phyloP scores from a whole-genome alignment of 2,888 invertebrate genomes.

The Drosophila kanekoi region DNA sequence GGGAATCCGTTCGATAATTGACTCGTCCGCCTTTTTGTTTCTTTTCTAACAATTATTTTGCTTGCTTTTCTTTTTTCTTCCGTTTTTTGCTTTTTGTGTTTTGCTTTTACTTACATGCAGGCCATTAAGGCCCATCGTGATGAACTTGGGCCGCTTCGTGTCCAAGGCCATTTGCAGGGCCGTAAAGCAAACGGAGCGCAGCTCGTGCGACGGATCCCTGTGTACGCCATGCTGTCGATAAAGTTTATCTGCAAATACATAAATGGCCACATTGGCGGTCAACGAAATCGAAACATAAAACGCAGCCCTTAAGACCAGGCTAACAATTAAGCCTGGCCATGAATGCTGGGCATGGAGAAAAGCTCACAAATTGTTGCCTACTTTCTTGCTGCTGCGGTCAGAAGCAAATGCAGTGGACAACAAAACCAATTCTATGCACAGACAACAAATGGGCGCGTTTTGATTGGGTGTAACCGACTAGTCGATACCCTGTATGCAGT shows the following conservation, averaged over 20 bases:
- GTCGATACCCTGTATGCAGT: background rate
- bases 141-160: conserved; percentile 93
- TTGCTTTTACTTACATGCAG: conserved; percentile 90
- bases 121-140: conserved; percentile 93
- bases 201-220: conserved; percentile 92
- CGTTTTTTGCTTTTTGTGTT: conserved; percentile 1
- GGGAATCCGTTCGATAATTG: conserved; percentile 49
- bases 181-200: conserved; percentile 93
- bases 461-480: background rate
- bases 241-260: conserved; percentile 88
- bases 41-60: background rate
- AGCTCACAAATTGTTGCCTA: conserved; percentile 43
- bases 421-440: background rate
- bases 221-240: conserved; percentile 92
- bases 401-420: conserved; percentile 6
- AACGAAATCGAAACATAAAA: conserved; percentile 13
- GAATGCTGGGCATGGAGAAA: background rate
- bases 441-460: background rate
- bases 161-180: conserved; percentile 95
- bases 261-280: conserved; percentile 6
- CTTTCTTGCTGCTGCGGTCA: conserved; percentile 37
- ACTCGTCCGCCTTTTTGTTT: conserved; percentile 22
- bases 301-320: background rate
- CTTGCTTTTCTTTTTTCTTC: background rate
- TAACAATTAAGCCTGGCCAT: conserved; percentile 18